phyloP scores from a whole-genome alignment of 2,888 invertebrate genomes.

The Blastobasis adustella region DNA sequence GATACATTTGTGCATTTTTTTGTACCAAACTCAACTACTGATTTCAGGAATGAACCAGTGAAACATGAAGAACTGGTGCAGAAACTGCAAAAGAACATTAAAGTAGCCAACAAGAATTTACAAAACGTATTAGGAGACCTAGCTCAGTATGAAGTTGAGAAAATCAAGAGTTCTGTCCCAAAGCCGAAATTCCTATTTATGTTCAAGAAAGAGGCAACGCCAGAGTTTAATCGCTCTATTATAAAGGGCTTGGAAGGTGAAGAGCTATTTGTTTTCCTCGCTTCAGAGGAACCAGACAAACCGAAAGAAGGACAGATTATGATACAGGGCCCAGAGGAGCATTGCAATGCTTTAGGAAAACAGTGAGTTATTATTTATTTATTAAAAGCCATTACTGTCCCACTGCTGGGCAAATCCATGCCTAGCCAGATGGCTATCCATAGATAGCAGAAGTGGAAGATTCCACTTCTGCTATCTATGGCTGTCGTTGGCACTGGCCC shows the following conservation, averaged over 20 bases:
- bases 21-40: background rate
- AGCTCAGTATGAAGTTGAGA: conserved; percentile 79
- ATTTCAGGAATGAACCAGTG: conserved; percentile 79
- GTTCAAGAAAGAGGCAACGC: conserved; percentile 84
- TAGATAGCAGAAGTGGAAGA: too few relatives aligned
- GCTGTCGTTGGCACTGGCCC: too few relatives aligned
- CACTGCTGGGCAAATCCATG: too few relatives aligned
- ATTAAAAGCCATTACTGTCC: too few relatives aligned
- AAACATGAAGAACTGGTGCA: conserved; percentile 83
- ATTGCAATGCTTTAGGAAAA: conserved; percentile 71
- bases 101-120: conserved; percentile 77
- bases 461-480: too few relatives aligned
- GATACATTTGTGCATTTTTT: too few relatives aligned
- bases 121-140: conserved; percentile 80
- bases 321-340: conserved; percentile 70
- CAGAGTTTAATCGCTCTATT: conserved; percentile 83
- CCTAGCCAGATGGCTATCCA: too few relatives aligned
- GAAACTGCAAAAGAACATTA: conserved; percentile 82
- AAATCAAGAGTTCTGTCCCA: conserved; percentile 62
- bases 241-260: conserved; percentile 77
- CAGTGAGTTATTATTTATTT: conserved; percentile 64
- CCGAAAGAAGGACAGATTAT: conserved; percentile 71
- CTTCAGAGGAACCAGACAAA: conserved; percentile 81
- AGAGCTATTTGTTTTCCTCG: conserved; percentile 78
- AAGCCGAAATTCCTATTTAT: conserved; percentile 74